phyloP scores from a whole-genome alignment of 2,888 invertebrate species.

The Epirrita christyi region DNA sequence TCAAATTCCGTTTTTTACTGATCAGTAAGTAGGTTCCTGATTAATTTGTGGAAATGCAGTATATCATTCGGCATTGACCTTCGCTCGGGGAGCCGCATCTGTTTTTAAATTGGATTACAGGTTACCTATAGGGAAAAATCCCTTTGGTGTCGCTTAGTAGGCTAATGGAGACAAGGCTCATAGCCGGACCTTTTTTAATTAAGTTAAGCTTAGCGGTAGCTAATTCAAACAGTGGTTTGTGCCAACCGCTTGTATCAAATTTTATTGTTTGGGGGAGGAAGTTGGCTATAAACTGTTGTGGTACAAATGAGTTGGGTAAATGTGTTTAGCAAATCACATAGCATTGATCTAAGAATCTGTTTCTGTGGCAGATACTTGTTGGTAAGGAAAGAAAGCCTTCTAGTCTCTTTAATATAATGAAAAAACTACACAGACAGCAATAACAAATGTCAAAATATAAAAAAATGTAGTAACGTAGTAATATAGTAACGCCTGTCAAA shows the following conservation, averaged over 20 bases:
- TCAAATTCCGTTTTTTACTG: slow-evolving; percentile 19
- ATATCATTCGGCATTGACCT: slow-evolving; percentile 8
- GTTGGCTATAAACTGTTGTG: slow-evolving; percentile 2
- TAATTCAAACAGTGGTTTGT: slow-evolving; percentile 39
- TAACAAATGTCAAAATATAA: too few species aligned
- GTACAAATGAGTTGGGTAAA: slow-evolving; percentile 23
- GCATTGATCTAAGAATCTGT: too few species aligned
- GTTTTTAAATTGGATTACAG: slow-evolving; percentile 54
- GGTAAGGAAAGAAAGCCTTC: too few species aligned
- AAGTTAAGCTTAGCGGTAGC: slow-evolving; percentile 46
- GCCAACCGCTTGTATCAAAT: slow-evolving; percentile 32
- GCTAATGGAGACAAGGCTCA: slow-evolving; percentile 55
- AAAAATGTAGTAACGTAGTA: too few species aligned
- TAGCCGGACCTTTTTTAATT: slow-evolving; percentile 59
- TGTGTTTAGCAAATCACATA: too few species aligned
- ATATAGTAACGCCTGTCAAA: too few species aligned
- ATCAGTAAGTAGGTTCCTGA: background rate
- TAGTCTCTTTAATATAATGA: too few species aligned
- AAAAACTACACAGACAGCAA: too few species aligned
- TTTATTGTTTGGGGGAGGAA: slow-evolving; percentile 24
- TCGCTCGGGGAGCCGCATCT: slow-evolving; percentile 23
- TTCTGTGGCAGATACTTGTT: too few species aligned
- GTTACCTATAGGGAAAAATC: slow-evolving; percentile 47
- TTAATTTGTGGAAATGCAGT: slow-evolving; percentile 26
- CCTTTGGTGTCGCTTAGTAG: slow-evolving; percentile 49